phyloP scores from a whole-genome alignment of 37 sponge, comb jelly and placozoan genomes.

The Beroe forskalii region DNA sequence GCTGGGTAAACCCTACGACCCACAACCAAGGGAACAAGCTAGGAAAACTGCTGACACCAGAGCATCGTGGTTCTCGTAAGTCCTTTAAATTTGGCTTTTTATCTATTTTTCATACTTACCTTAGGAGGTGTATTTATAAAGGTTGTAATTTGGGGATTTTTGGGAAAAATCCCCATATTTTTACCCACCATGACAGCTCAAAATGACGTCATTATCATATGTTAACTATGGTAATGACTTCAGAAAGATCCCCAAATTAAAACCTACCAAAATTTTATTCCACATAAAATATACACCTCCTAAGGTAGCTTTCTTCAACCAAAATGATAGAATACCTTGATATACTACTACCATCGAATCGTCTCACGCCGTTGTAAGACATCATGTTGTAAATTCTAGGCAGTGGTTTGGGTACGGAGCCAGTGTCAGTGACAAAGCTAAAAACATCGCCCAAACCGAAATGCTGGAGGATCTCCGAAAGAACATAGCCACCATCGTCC shows the following conservation, averaged over 20 bases:
- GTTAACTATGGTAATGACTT: background rate
- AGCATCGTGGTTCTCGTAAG: constrained; percentile 59
- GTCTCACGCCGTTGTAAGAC: background rate
- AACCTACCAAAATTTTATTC: too few relatives aligned
- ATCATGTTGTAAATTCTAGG: constrained; percentile 3
- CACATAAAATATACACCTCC: too few relatives aligned
- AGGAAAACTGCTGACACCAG: background rate
- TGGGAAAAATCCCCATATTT: too few relatives aligned
- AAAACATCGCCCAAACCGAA: constrained; percentile 68
- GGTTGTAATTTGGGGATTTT: too few relatives aligned
- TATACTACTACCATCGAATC: too few relatives aligned
- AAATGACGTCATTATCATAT: background rate
- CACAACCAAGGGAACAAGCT: constrained; percentile 30
- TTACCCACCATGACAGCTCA: too few relatives aligned
- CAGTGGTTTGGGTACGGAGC: constrained; percentile 58
- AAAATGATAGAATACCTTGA: too few relatives aligned
- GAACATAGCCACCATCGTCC: constrained; percentile 53
- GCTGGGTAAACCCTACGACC: constrained; percentile 28
- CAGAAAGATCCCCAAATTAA: too few relatives aligned
- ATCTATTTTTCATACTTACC: background rate
- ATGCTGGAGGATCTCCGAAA: constrained; percentile 61
- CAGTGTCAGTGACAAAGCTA: constrained; percentile 54
- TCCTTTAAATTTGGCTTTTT: background rate
- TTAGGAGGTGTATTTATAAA: too few relatives aligned
- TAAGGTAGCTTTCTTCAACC: too few relatives aligned